Percentiles rank a stretch among this genome's conserved stretches.
Evolutionary conservation across 2,888 invertebrate species (phyloP).

Genomic region (Sminthurides aquaticus): DNA sequence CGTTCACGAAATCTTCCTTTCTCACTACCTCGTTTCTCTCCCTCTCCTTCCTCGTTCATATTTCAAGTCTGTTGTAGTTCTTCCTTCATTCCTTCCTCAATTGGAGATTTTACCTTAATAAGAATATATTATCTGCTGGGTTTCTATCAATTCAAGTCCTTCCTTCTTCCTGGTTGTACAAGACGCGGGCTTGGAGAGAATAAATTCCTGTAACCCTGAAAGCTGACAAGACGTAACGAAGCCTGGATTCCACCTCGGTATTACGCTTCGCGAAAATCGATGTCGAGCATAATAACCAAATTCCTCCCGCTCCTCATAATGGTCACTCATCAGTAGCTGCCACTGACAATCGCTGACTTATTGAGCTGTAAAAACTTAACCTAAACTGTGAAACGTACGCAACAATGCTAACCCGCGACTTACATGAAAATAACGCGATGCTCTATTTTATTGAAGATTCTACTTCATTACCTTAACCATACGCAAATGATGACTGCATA

Average conservation of each 20-base stretch:
- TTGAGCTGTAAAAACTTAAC: neutral
- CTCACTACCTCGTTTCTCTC: constrained; percentile 18
- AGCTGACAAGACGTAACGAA: neutral
- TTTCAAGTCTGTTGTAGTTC: neutral
- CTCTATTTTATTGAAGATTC: too few relatives aligned
- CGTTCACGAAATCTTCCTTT: constrained; percentile 22
- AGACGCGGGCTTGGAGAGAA: neutral
- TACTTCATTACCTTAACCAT: too few relatives aligned
- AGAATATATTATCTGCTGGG: neutral
- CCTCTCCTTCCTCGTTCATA: too few relatives aligned
- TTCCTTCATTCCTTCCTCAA: neutral
- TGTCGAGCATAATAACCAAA: neutral
- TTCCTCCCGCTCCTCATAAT: neutral
- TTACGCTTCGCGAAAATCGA: neutral
- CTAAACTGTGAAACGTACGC: neutral
- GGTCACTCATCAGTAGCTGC: neutral
- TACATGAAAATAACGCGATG: too few relatives aligned
- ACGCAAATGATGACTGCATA: neutral
- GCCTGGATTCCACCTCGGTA: neutral
- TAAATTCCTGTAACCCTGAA: neutral
- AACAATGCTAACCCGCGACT: neutral
- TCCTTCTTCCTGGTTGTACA: constrained; percentile 8
- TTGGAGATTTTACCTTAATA: neutral
- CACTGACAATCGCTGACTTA: neutral
- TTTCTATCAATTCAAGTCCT: neutral